Percentiles rank a stretch among this genome's conserved stretches.
These are phyloP conservation scores for Synanthedon tipuliformis DNA, from an alignment of 2,888 invertebrate species.

Conservation along the genomic window DNA sequence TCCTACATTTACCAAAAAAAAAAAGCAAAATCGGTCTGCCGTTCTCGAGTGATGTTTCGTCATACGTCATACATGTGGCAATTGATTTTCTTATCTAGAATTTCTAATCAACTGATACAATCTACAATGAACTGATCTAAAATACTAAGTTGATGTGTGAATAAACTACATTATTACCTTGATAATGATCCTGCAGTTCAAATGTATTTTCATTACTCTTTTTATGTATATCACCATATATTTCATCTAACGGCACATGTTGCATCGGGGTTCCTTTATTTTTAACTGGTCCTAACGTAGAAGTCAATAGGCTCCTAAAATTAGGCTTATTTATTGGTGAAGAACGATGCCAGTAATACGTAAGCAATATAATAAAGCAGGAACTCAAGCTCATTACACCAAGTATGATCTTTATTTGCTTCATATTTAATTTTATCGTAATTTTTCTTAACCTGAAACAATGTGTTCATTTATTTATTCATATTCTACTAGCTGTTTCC, in stretches of 20 bases:
- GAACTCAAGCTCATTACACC: constrained; percentile 16
- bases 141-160: no score
- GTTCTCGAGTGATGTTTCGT: no score
- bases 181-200: constrained; percentile 20
- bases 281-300: neutral
- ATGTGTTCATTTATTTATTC: neutral
- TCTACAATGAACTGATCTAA: no score
- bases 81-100: no score
- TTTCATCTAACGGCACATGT: constrained; percentile 28
- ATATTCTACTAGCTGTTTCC: no score
- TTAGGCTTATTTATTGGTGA: neutral
- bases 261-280: constrained; percentile 19
- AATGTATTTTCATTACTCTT: constrained; percentile 20
- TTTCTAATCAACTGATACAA: no score
- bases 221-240: constrained; percentile 20
- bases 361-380: constrained; percentile 22
- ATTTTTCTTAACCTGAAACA: constrained; percentile 35
- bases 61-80: no score
- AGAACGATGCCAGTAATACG: constrained; percentile 25
- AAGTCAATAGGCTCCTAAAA: neutral
- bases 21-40: no score
- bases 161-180: constrained; percentile 15
- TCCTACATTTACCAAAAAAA: no score
- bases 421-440: constrained; percentile 25
- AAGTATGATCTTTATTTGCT: constrained; percentile 25